Percentiles rank a stretch among this genome's conserved stretches.
phyloP scores from a whole-genome alignment of 2,113 vertebrate genomes.

The Alaudala cheleensis region DNA sequence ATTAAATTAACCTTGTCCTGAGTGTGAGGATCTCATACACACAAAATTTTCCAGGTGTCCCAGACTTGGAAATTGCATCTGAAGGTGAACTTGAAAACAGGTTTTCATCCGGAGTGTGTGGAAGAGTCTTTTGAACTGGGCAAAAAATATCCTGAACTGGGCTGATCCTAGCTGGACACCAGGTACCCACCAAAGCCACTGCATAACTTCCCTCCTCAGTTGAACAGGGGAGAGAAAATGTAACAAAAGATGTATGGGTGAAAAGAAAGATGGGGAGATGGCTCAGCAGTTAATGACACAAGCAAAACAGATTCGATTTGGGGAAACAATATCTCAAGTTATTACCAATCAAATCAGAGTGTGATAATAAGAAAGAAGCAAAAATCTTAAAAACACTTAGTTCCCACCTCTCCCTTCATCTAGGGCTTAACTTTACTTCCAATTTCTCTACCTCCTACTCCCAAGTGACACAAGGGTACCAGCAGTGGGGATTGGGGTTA shows the following conservation, averaged over 20 bases:
- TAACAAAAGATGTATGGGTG: not conserved
- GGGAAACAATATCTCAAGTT: not conserved
- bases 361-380: not conserved
- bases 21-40: not conserved
- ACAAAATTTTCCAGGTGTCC: not conserved
- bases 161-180: not conserved
- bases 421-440: not conserved
- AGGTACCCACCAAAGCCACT: not conserved
- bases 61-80: not conserved
- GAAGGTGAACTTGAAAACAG: not conserved
- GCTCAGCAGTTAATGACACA: not conserved
- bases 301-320: accelerated
- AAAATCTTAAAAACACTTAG: not conserved
- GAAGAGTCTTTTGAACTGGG: not conserved
- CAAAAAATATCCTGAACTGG: not conserved
- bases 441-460: not conserved
- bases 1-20: not conserved
- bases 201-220: not conserved
- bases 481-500: not conserved
- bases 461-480: accelerated
- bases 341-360: not conserved
- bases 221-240: not conserved
- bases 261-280: not conserved
- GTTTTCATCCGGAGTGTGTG: not conserved
- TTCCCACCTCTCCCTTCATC: not conserved